A percentile compares a stretch with the other conserved stretches of the same genome.
These are phyloP conservation scores for Gobius niger DNA, from an alignment of 2,113 vertebrate genomes.

Conservation along the genomic window DNA sequence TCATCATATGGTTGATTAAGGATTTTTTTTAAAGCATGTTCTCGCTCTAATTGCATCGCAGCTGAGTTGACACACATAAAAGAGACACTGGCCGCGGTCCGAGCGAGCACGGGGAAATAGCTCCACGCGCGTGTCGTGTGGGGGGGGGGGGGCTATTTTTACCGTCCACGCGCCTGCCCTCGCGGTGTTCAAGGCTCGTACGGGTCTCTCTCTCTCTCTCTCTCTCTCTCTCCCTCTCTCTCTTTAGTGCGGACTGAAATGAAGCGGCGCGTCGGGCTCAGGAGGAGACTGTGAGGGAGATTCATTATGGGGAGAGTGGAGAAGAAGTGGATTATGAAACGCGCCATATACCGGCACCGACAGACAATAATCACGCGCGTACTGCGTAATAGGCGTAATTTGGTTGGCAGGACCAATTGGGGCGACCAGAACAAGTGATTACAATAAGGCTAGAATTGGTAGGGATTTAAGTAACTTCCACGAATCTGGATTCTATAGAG, in stretches of 20 bases:
- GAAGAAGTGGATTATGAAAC: not conserved
- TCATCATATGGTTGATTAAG: not conserved
- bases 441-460: too few relatives aligned
- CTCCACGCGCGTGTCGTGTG: not conserved
- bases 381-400: not conserved
- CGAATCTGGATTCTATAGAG: too few relatives aligned
- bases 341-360: not conserved
- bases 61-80: not conserved
- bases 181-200: not conserved
- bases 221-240: not conserved
- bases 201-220: too few relatives aligned
- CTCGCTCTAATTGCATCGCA: not conserved
- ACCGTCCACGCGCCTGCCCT: not conserved
- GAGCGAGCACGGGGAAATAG: conserved; percentile 2
- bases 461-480: too few relatives aligned
- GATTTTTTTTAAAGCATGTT: not conserved
- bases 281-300: not conserved
- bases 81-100: not conserved
- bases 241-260: not conserved
- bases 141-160: not conserved
- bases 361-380: not conserved
- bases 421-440: too few relatives aligned
- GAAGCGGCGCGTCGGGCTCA: not conserved
- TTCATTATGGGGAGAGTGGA: not conserved
- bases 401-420: not conserved